Conservation (phyloP, 2,888 invertebrate species). For the Mystacides longicornis region DNA sequence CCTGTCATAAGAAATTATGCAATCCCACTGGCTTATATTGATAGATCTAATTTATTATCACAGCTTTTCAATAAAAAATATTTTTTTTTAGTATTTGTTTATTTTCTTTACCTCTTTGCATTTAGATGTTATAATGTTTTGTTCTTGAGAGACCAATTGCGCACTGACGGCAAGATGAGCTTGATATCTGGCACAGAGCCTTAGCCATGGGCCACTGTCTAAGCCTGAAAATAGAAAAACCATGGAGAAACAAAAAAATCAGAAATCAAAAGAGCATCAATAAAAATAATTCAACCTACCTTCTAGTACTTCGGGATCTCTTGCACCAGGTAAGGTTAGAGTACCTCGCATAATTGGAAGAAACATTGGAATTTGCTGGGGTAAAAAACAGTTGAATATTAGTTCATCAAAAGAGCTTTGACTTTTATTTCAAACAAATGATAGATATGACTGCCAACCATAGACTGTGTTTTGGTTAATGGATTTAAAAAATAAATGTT, state of each 20-base stretch:
- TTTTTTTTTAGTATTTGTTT: too few relatives aligned
- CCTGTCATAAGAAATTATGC: too few relatives aligned
- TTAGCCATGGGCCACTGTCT: conserved; percentile 51
- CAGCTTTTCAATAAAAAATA: too few relatives aligned
- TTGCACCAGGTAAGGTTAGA: conserved; percentile 72
- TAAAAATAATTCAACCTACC: conserved; percentile 32
- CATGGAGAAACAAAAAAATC: neutral
- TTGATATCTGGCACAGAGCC: conserved; percentile 74
- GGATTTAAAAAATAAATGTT: too few relatives aligned
- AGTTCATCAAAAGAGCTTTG: too few relatives aligned
- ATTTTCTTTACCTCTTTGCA: conserved; percentile 62
- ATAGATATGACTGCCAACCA: too few relatives aligned
- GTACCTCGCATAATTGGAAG: conserved; percentile 88
- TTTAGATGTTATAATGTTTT: conserved; percentile 63
- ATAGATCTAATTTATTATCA: too few relatives aligned
- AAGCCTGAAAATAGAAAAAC: conserved; percentile 32
- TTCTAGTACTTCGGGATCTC: conserved; percentile 84
- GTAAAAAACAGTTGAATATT: conserved; percentile 14
- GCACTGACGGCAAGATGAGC: conserved; percentile 78
- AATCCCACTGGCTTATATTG: too few relatives aligned
- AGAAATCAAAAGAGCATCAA: conserved; percentile 33
- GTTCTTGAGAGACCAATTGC: conserved; percentile 72
- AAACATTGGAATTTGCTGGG: conserved; percentile 80
- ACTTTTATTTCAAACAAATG: too few relatives aligned
- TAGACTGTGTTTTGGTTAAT: too few relatives aligned